These are phyloP conservation scores for Patiria miniata DNA, from an alignment of 35 echinoderm and acorn worm genomes.

Conservation along the genomic window DNA sequence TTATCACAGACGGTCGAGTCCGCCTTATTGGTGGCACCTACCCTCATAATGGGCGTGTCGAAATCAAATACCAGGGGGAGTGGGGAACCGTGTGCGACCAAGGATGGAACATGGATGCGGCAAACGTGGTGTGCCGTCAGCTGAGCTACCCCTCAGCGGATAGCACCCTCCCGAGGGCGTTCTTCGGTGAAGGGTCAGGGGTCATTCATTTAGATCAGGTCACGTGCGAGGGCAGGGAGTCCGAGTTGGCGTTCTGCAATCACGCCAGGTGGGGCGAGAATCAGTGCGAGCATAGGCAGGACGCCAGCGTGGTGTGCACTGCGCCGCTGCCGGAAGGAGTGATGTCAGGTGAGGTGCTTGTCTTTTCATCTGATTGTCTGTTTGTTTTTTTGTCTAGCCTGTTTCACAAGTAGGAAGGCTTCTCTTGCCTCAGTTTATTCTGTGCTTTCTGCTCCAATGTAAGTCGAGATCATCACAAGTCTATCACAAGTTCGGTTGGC, in stretches of 20 bases:
- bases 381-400: no score
- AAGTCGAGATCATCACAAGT: no score
- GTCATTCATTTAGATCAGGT: conserved; percentile 47
- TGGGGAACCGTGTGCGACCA: conserved; percentile 73
- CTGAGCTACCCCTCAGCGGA: conserved; percentile 44
- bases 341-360: background rate
- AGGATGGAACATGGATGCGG: conserved; percentile 44
- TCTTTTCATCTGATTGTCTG: no score
- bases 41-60: conserved; percentile 47
- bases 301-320: conserved; percentile 17
- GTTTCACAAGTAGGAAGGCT: no score
- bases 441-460: no score
- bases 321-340: background rate
- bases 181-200: conserved; percentile 38
- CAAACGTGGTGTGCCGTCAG: conserved; percentile 56
- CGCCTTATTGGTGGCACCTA: conserved; percentile 12
- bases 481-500: no score
- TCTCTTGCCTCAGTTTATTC: no score
- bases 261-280: background rate
- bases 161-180: conserved; percentile 8
- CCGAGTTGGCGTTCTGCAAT: conserved; percentile 12
- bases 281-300: conserved; percentile 3
- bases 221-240: conserved; percentile 32
- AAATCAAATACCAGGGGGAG: conserved; percentile 40
- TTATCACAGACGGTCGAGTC: conserved; percentile 18